Base-by-base conservation (phyloP, 2,113 vertebrate species). In the Scatophagus argus region DNA sequence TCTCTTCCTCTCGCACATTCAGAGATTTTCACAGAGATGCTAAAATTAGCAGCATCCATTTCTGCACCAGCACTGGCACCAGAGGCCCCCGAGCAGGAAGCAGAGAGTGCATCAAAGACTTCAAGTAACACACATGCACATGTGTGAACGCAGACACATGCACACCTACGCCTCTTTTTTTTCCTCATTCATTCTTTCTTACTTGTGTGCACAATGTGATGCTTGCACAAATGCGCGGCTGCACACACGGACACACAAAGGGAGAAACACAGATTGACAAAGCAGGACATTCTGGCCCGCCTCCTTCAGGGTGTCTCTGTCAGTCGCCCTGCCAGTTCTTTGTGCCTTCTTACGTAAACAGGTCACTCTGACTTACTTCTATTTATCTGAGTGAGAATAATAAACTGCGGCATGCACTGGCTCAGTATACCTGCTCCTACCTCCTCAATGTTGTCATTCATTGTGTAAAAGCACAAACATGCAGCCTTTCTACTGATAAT, bases 41-140 rank as follows among this genome's bases (percentile, higher is more conserved):
- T 92, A 93, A 89, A 92, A 86, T 92, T 92, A 93, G 91, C 83
- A 74, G 76, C 84, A 88, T 79, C 86, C 83, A 66, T 91, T 90
- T 83, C 74, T 88, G 77, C 81, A 84, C 79, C 74, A 82, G 74
- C 79, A 64, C 74, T 51, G 66, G 80, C 85, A 88, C 77, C 62
- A 64, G 67, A 85, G 59, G 85, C 89, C 87, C 88, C 65, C 0
- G 55, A 91, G 89, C 87, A 85, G 74, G 81, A 86, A 88, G 77
- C 74, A 84, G 74, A 79, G 66, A 81, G 90, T 89, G 88, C 89
- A 92, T 93, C 88, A 91, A 91, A 88, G 87, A 86, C 84, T 88
- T 92, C 79, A 92, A 88, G 74, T 88, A 79, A 80, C 74, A 72
- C 60, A 52, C 74, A 58, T n/a, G 63, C 83, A 83, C 77, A 46